Conservation (phyloP, 1,140 invertebrate species). For the Zophobas atratus region DNA sequence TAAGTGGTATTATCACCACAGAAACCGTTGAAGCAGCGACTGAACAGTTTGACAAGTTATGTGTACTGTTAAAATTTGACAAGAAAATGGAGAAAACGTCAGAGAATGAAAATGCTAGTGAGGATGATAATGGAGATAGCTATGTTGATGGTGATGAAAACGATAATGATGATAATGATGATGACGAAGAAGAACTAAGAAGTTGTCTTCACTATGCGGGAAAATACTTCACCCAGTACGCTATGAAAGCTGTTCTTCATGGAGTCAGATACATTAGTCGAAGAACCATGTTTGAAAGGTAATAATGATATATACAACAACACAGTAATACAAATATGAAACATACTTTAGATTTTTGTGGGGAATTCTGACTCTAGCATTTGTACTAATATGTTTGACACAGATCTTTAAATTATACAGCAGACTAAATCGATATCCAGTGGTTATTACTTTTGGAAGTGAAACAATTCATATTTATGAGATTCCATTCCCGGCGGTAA, state of each 20-base stretch:
- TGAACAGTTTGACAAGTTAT: too few relatives aligned
- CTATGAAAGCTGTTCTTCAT: neutral
- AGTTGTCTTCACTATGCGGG: too few relatives aligned
- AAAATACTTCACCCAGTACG: slow-evolving; percentile 66
- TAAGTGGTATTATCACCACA: too few relatives aligned
- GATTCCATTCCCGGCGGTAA: neutral
- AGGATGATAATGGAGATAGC: too few relatives aligned
- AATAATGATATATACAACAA: slow-evolving; percentile 41
- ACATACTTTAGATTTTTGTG: neutral
- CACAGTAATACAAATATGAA: neutral
- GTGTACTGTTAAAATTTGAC: too few relatives aligned
- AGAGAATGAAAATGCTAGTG: too few relatives aligned
- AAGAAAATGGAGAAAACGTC: too few relatives aligned
- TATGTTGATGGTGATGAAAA: too few relatives aligned
- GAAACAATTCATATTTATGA: neutral
- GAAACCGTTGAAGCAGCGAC: too few relatives aligned
- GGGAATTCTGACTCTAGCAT: neutral
- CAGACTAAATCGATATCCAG: neutral
- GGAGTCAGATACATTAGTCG: neutral
- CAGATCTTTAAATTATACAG: slow-evolving; percentile 71
- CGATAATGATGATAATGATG: too few relatives aligned
- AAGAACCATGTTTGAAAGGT: slow-evolving; percentile 54
- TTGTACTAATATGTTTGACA: slow-evolving; percentile 69
- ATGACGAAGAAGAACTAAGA: too few relatives aligned
- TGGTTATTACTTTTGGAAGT: neutral